These are phyloP conservation scores for Pogonomyrmex californicus DNA, from an alignment of 1,140 invertebrate genomes.

Conservation along the genomic window DNA sequence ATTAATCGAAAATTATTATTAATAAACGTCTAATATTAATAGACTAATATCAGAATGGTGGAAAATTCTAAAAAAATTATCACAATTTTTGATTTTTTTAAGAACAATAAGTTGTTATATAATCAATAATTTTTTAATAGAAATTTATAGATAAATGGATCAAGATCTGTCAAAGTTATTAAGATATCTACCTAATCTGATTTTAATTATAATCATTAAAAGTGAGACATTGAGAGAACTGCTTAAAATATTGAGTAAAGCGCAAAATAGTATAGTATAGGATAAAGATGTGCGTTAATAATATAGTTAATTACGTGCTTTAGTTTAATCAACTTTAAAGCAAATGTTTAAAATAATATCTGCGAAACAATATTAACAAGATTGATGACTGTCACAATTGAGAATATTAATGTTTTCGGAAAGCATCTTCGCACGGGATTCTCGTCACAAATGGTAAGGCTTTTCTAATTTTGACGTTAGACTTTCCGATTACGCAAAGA, in stretches of 20 bases:
- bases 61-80: background rate
- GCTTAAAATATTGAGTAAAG: background rate
- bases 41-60: background rate
- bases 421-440: background rate
- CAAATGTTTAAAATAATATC: background rate
- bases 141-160: background rate
- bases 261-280: background rate
- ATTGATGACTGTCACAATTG: background rate
- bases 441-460: background rate
- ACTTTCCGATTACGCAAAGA: background rate
- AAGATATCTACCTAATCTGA: background rate
- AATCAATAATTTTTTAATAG: background rate
- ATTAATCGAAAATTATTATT: background rate
- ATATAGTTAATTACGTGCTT: background rate
- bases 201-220: background rate
- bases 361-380: background rate
- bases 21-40: background rate
- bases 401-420: background rate
- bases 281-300: background rate
- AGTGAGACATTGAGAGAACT: background rate
- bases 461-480: background rate
- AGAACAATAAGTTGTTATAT: background rate
- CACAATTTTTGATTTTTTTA: conserved; percentile 1
- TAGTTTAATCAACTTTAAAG: background rate
- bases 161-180: background rate